Base-by-base conservation (phyloP, 2,797 vertebrate species). In the Allobates femoralis region DNA sequence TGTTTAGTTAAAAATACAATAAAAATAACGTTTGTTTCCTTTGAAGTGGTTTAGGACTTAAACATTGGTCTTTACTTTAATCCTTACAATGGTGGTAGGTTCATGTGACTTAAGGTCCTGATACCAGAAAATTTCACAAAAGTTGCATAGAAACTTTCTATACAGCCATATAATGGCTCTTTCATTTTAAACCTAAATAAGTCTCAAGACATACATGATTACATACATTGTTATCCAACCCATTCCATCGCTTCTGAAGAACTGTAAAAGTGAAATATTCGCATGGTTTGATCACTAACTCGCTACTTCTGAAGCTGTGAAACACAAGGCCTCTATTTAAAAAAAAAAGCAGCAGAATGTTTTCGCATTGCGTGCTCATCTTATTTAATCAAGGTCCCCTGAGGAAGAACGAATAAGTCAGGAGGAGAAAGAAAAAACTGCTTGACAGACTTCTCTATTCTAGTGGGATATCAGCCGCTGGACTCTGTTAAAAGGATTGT, bases 361-460 rank as follows among this genome's bases (percentile, higher is more conserved):
- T 75, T 73, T 83, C 64, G 32, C 55, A 78, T 69, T 79, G 74
- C 85, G 73, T 83, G 67, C 82, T 30, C 83, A 79, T 85, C 53
- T 78, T 73, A 87, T 60, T 69, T 64, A 55, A 87, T 85, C 55
- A 82, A 87, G 50, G 66, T 87, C 53, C 82, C 74, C 75, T 77
- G 67, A 71, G 55, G 79, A 67, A 74, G 79, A 37, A 41, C n/a
- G 58, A 80, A 85, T 50, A 58, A 69, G 77, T 79, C 66, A 58
- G n/a, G 56, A 32, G 46, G 28, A 37, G 69, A 46, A 71, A 82
- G 4, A 67, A 34, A 74, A 18, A 60, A 67, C 66, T 37, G 51
- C 62, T 74, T 19, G 56, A 62, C 50, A 66, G 34, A 62, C 30
- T n/a, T 62, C 53, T 34, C 58, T n/a, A 23, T 86, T 83, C 71